phyloP scores from a whole-genome alignment of 2,797 vertebrate species.

The Chlorospingus flavigularis region DNA sequence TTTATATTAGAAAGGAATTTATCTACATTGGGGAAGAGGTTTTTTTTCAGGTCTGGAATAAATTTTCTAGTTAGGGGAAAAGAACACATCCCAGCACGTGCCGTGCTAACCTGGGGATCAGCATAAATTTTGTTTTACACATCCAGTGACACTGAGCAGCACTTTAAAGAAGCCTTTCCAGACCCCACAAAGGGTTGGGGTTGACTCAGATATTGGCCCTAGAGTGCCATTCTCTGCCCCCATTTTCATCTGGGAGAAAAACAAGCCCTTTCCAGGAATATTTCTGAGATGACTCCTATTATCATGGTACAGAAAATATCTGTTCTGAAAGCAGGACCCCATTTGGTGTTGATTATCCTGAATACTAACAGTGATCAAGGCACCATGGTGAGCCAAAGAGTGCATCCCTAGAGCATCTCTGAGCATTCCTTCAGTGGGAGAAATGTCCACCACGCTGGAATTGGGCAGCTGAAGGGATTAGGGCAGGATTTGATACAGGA shows the following conservation, averaged over 20 bases:
- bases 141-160: not conserved
- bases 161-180: not conserved
- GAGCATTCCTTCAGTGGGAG: not conserved
- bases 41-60: not conserved
- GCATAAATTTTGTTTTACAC: not conserved
- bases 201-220: not conserved
- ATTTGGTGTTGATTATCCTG: not conserved
- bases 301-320: not conserved
- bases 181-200: not conserved
- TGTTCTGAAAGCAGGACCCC: not conserved
- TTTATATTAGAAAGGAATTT: not conserved
- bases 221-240: not conserved
- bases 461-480: not conserved
- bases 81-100: not conserved
- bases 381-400: not conserved
- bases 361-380: not conserved
- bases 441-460: not conserved
- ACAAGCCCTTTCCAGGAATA: not conserved
- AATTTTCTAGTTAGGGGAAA: not conserved
- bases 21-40: not conserved
- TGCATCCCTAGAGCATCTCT: not conserved
- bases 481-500: too few relatives aligned
- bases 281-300: not conserved
- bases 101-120: not conserved
- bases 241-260: not conserved